Evolutionary conservation across 2,797 vertebrate species (phyloP).

Genomic region (Monodelphis domestica): DNA sequence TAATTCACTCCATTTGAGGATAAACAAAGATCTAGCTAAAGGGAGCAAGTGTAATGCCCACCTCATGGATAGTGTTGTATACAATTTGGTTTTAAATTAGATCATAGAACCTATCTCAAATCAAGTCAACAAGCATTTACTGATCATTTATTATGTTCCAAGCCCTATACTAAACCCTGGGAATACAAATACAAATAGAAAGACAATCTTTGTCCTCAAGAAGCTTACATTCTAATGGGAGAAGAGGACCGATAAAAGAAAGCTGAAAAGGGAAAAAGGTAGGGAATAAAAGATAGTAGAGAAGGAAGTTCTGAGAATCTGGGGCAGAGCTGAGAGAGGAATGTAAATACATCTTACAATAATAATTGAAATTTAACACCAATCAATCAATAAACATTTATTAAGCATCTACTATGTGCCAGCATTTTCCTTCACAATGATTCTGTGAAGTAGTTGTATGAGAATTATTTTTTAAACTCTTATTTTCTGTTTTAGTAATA

Average conservation of each 20-base stretch:
- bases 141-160: neutral
- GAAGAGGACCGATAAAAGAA: neutral
- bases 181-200: neutral
- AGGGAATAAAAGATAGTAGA: neutral
- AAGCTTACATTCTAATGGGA: neutral
- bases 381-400: neutral
- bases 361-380: neutral
- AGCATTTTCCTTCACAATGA: neutral
- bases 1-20: neutral
- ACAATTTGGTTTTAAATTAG: neutral
- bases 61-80: neutral
- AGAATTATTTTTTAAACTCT: too few relatives aligned
- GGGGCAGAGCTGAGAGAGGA: neutral
- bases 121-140: neutral
- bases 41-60: neutral
- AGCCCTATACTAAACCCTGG: neutral
- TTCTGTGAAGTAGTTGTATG: neutral
- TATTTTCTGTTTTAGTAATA: too few relatives aligned
- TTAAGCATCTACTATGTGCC: neutral
- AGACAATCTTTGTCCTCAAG: neutral
- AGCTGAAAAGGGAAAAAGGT: neutral
- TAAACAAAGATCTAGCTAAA: neutral
- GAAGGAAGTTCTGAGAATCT: neutral
- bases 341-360: neutral
- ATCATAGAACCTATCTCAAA: neutral